Evolutionary conservation across 2,797 vertebrate species (phyloP).

Genomic region (Hypotaenidia philippensis): DNA sequence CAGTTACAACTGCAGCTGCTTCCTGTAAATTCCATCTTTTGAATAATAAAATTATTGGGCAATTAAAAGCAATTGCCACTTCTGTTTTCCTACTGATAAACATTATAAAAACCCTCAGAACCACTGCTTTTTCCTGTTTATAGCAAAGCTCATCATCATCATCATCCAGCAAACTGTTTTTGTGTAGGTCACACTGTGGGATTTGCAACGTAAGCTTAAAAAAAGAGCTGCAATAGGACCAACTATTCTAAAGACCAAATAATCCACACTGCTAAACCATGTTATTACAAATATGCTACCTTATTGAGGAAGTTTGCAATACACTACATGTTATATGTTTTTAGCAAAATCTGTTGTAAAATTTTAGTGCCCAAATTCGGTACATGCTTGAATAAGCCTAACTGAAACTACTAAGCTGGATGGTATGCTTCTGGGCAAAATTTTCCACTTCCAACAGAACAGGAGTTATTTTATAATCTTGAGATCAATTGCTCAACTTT

Average conservation of each 20-base stretch:
- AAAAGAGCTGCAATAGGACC: neutral
- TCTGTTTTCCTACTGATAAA: slow-evolving; percentile 69
- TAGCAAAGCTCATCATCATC: slow-evolving; percentile 39
- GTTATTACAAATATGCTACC: neutral
- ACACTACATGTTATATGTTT: neutral
- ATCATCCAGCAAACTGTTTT: neutral
- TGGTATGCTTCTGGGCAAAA: rapidly evolving
- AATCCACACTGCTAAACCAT: neutral
- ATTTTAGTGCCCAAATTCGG: neutral
- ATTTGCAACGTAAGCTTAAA: neutral
- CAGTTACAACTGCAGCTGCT: slow-evolving; percentile 67
- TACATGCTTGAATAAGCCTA: rapidly evolving
- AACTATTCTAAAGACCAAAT: neutral
- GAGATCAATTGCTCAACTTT: neutral
- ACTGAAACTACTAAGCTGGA: neutral
- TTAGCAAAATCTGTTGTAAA: neutral
- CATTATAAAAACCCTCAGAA: slow-evolving; percentile 48
- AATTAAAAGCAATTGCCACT: slow-evolving; percentile 68
- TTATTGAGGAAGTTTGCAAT: neutral
- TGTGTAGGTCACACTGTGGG: neutral
- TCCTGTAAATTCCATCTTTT: slow-evolving; percentile 61
- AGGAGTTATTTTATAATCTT: neutral
- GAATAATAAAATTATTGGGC: slow-evolving; percentile 65
- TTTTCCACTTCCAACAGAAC: neutral
- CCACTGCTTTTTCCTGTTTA: slow-evolving; percentile 31